A percentile compares a stretch with the other conserved stretches of the same genome.
Evolutionary conservation across 2,888 invertebrate species (phyloP).

Genomic region (Ochropacha duplaris): DNA sequence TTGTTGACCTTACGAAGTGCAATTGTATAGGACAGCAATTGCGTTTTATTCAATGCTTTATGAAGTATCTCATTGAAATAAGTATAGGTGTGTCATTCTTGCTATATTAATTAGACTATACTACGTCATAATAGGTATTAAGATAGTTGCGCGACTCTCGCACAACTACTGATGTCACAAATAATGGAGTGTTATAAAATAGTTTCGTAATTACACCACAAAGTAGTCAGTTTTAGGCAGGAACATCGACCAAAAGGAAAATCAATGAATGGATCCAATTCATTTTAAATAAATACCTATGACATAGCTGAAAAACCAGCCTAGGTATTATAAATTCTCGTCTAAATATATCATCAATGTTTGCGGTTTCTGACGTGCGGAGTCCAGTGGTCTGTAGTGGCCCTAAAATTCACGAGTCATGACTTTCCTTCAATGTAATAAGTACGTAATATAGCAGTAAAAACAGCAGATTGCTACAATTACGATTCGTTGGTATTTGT

Average conservation of each 20-base stretch:
- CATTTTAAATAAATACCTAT: not conserved
- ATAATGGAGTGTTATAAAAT: too few species aligned
- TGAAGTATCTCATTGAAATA: not conserved
- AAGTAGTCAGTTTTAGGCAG: not conserved
- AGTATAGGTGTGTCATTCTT: not conserved
- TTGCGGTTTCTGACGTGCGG: too few species aligned
- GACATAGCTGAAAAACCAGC: too few species aligned
- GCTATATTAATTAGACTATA: not conserved
- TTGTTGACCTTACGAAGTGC: not conserved
- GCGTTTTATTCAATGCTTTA: not conserved
- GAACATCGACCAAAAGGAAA: not conserved
- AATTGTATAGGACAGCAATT: not conserved
- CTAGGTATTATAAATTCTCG: too few species aligned
- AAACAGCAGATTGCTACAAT: constrained; percentile 34
- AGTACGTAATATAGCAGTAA: constrained; percentile 32
- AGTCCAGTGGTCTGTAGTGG: not conserved
- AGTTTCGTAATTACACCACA: too few species aligned
- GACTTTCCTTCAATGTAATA: constrained; percentile 32
- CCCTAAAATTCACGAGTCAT: not conserved
- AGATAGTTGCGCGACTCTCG: too few species aligned
- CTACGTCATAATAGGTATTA: not conserved
- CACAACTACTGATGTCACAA: too few species aligned
- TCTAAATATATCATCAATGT: too few species aligned
- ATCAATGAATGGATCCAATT: not conserved
- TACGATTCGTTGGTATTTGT: constrained; percentile 28